Conservation (phyloP, 2,797 vertebrate species). For the Phoebastria nigripes region DNA sequence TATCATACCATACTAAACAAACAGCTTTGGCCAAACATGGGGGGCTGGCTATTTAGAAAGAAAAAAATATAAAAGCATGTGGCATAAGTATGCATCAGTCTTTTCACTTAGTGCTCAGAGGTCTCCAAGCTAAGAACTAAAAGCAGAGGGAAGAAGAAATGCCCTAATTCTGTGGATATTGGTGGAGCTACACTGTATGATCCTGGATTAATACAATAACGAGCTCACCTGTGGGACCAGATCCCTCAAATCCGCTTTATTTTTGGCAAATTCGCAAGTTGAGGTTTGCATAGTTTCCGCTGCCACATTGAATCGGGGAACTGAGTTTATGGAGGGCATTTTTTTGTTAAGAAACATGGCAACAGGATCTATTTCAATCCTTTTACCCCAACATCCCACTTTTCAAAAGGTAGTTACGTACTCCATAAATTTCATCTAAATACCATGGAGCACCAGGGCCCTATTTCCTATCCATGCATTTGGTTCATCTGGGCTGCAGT, state of each 20-base stretch:
- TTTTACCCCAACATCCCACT: not conserved
- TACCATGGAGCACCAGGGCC: not conserved
- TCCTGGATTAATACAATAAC: conserved; percentile 25
- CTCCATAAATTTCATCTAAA: not conserved
- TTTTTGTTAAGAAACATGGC: conserved; percentile 7
- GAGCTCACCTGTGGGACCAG: not conserved
- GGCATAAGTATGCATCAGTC: not conserved
- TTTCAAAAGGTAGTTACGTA: not conserved
- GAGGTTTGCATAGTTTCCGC: not conserved
- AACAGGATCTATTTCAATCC: not conserved
- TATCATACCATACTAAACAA: not conserved
- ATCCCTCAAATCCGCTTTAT: not conserved
- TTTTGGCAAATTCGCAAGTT: not conserved
- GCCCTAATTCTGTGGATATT: not conserved
- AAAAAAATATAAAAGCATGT: not conserved
- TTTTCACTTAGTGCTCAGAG: not conserved
- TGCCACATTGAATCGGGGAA: not conserved
- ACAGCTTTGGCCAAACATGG: not conserved
- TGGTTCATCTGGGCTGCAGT: not conserved
- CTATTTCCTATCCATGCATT: not conserved
- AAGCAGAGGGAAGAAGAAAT: not conserved
- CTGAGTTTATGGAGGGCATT: not conserved
- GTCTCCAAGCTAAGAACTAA: not conserved
- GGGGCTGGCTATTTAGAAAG: not conserved
- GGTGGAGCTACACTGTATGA: not conserved